Evolutionary conservation across 1,140 invertebrate species (phyloP).

Genomic region (Grapholita molesta): DNA sequence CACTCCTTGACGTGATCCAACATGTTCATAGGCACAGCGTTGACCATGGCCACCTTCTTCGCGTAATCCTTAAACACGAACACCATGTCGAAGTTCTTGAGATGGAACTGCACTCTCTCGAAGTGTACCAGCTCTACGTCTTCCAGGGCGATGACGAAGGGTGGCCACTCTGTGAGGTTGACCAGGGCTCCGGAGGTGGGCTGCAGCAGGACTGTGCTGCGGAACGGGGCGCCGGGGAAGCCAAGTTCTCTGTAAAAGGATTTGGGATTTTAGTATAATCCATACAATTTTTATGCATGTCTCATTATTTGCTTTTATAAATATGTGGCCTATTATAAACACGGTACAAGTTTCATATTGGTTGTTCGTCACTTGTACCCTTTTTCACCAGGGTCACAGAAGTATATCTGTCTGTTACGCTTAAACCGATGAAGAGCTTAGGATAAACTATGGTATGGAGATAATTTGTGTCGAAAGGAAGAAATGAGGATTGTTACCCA

Average conservation of each 20-base stretch:
- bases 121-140: constrained; percentile 99
- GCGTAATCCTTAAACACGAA: constrained; percentile 99
- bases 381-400: too few relatives aligned
- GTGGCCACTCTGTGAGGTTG: constrained; percentile 99
- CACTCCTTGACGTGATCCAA: constrained; percentile 99
- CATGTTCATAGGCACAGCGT: constrained; percentile 99
- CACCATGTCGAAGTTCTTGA: constrained; percentile 99
- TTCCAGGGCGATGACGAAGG: constrained; percentile 98
- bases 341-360: too few relatives aligned
- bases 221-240: constrained; percentile 98
- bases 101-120: constrained; percentile 98
- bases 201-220: constrained; percentile 97
- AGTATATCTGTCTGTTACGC: too few relatives aligned
- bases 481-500: too few relatives aligned
- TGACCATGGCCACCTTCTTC: constrained; percentile 96
- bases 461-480: too few relatives aligned
- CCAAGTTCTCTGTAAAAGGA: constrained; percentile 88
- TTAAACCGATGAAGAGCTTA: too few relatives aligned
- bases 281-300: too few relatives aligned
- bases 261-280: too few relatives aligned
- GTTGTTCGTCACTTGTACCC: too few relatives aligned
- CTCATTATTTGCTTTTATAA: too few relatives aligned
- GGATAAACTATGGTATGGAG: too few relatives aligned
- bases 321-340: too few relatives aligned
- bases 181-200: constrained; percentile 98